Percentiles rank a stretch among this genome's conserved stretches.
Evolutionary conservation across 2,888 invertebrate genomes (phyloP).

Genomic region (Antitype chi): DNA sequence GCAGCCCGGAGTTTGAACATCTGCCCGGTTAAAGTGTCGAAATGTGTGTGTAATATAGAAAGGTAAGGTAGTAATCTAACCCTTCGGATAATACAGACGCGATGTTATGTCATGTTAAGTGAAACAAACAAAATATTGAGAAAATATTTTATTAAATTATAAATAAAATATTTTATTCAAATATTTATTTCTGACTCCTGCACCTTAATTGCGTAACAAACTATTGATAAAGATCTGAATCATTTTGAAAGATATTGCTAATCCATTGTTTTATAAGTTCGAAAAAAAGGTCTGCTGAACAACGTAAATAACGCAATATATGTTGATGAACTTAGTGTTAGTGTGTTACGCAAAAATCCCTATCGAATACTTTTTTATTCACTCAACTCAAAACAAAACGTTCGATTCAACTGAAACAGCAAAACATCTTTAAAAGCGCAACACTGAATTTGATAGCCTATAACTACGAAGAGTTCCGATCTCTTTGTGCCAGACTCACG

Average conservation of each 20-base stretch:
- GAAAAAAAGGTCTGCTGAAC: too few species aligned
- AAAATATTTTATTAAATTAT: too few species aligned
- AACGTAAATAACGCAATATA: too few species aligned
- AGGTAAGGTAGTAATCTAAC: too few species aligned
- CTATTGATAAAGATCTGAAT: too few species aligned
- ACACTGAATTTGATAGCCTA: conserved; percentile 32
- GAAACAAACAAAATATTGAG: neutral
- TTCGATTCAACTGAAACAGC: neutral
- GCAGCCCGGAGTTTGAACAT: neutral
- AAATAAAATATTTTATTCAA: neutral
- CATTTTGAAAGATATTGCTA: too few species aligned
- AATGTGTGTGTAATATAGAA: neutral
- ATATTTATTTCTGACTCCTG: neutral
- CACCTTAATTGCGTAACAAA: too few species aligned
- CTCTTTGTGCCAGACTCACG: conserved; percentile 57
- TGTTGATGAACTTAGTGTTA: too few species aligned
- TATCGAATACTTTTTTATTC: too few species aligned
- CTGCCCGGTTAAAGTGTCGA: neutral
- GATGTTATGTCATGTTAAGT: neutral
- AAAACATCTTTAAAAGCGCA: conserved; percentile 29
- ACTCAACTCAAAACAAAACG: too few species aligned
- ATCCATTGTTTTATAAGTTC: too few species aligned
- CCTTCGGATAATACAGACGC: neutral
- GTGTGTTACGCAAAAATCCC: too few species aligned
- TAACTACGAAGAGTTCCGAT: conserved; percentile 23